These are phyloP conservation scores for Villa cingulata DNA, from an alignment of 2,888 invertebrate genomes.

Conservation along the genomic window DNA sequence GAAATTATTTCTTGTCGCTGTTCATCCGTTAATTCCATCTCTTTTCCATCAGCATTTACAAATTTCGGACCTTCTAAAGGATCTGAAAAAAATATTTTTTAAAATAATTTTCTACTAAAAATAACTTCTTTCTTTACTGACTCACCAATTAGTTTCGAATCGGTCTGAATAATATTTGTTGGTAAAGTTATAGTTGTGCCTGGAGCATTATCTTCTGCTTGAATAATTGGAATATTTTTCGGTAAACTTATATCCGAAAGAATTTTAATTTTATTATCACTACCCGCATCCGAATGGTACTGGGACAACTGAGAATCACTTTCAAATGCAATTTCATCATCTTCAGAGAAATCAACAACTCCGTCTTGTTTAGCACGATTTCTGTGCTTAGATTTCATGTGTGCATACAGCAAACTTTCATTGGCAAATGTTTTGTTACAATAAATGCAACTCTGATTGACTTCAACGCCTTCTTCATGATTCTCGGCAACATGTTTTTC, in stretches of 20 bases:
- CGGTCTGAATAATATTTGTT: conserved; percentile 14
- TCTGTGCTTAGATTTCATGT: conserved; percentile 52
- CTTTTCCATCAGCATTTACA: conserved; percentile 38
- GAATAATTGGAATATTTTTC: conserved; percentile 18
- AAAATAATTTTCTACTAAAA: background rate
- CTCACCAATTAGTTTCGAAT: conserved; percentile 24
- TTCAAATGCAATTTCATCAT: conserved; percentile 27
- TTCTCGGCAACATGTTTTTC: conserved; percentile 51
- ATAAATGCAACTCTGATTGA: conserved; percentile 51
- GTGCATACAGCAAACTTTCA: conserved; percentile 54
- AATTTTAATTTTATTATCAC: conserved; percentile 39
- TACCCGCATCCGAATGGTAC: background rate
- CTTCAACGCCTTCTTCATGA: conserved; percentile 29
- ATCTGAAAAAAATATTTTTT: background rate
- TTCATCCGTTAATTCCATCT: conserved; percentile 33
- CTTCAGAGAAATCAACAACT: conserved; percentile 44
- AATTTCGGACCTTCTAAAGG: conserved; percentile 31
- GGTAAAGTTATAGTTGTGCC: conserved; percentile 14
- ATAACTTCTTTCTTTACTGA: background rate
- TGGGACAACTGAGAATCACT: conserved; percentile 23
- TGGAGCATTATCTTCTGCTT: conserved; percentile 11
- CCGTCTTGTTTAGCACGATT: conserved; percentile 50
- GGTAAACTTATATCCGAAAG: conserved; percentile 35
- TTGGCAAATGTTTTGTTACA: conserved; percentile 61
- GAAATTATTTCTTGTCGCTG: conserved; percentile 35